phyloP scores from a whole-genome alignment of 2,888 invertebrate genomes.

The Disparrhopalites patrizii region DNA sequence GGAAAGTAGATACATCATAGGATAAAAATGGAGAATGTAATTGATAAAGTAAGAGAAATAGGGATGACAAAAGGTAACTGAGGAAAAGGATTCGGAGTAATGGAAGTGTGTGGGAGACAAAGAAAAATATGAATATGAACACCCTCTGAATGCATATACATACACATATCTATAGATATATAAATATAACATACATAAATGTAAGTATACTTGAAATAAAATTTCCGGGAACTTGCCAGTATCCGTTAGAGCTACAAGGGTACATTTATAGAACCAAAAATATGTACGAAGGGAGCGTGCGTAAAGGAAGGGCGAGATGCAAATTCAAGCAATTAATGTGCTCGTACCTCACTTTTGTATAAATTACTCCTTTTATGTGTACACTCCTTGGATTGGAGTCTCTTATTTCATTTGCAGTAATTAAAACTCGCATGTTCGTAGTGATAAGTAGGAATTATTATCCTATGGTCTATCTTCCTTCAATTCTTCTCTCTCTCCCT shows the following conservation, averaged over 20 bases:
- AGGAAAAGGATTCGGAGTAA: background rate
- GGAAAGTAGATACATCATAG: no score
- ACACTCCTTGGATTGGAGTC: background rate
- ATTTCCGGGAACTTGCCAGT: no score
- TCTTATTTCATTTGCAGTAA: constrained; percentile 8
- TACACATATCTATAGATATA: background rate
- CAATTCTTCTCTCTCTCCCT: background rate
- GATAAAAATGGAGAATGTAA: no score
- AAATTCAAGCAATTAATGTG: constrained; percentile 20
- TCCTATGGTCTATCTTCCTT: background rate
- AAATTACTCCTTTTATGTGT: background rate
- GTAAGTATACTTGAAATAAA: background rate
- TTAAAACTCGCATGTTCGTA: constrained; percentile 9
- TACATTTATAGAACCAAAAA: no score
- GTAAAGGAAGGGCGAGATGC: no score
- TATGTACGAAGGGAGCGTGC: no score
- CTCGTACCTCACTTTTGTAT: constrained; percentile 12
- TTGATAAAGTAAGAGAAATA: background rate
- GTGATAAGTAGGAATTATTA: constrained; percentile 10
- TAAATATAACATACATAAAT: no score
- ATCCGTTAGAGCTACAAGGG: background rate
- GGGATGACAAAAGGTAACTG: background rate
- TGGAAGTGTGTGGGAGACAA: background rate
- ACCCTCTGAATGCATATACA: no score
- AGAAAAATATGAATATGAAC: background rate